Evolutionary conservation across 2,113 vertebrate species (phyloP).

Genomic region (Anguilla japonica): DNA sequence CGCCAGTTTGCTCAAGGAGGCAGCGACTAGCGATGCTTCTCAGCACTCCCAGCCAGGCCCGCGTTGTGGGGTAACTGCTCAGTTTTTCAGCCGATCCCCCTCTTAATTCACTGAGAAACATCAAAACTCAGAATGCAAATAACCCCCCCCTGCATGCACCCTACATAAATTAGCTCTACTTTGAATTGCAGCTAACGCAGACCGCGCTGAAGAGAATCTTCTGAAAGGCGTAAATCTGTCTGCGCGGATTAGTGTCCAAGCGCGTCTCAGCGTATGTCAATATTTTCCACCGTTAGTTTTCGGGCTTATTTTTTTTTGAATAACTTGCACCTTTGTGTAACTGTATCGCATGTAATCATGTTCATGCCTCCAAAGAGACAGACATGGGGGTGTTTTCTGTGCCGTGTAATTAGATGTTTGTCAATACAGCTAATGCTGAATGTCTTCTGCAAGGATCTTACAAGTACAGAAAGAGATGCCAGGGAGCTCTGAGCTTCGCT

Average conservation of each 20-base stretch:
- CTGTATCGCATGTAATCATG: neutral
- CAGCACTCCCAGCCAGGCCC: constrained; percentile 55
- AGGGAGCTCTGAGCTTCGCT: neutral
- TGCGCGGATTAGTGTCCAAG: constrained; percentile 9
- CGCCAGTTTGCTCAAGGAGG: constrained; percentile 64
- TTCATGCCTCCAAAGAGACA: neutral
- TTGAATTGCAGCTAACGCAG: neutral
- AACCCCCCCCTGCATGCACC: neutral
- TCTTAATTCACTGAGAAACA: constrained; percentile 24
- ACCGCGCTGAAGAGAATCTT: constrained; percentile 9
- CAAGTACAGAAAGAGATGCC: neutral
- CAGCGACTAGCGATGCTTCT: constrained; percentile 58
- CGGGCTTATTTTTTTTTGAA: neutral
- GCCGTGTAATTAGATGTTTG: neutral
- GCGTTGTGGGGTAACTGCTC: constrained; percentile 59
- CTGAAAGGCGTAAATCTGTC: neutral
- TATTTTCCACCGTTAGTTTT: neutral
- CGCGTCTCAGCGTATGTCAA: constrained; percentile 3
- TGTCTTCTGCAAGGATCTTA: neutral
- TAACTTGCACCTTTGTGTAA: neutral
- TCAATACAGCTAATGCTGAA: neutral
- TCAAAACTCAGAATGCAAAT: constrained; percentile 14
- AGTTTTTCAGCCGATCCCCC: constrained; percentile 47
- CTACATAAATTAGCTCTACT: constrained; percentile 17
- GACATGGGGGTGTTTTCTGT: neutral